A percentile compares a stretch with the other conserved stretches of the same genome.
These are phyloP conservation scores for Drosophila lacteicornis DNA, from an alignment of 1,140 invertebrate genomes.

Conservation along the genomic window DNA sequence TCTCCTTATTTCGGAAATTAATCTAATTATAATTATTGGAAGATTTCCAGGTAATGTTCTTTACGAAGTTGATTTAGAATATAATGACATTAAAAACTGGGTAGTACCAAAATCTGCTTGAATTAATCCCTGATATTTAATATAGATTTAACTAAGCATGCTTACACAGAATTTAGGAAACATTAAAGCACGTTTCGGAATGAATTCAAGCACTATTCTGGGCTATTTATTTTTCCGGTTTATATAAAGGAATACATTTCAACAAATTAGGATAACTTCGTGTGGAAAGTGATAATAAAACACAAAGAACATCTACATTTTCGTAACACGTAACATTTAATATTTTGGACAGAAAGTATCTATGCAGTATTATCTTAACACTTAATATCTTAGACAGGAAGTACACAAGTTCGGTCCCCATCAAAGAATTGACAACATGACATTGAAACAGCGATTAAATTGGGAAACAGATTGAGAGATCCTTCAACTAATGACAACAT, in stretches of 20 bases:
- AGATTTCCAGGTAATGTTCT: too few species aligned
- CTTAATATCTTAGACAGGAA: not conserved
- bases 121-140: not conserved
- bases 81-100: too few species aligned
- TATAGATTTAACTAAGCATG: not conserved
- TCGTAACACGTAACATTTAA: not conserved
- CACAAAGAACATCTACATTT: conserved; percentile 13
- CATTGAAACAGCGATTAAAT: conserved; percentile 44
- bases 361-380: not conserved
- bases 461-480: conserved; percentile 30
- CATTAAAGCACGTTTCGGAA: not conserved
- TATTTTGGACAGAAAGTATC: conserved; percentile 5
- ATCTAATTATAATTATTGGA: too few species aligned
- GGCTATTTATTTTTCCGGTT: not conserved
- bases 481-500: conserved; percentile 46
- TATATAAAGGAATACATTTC: not conserved
- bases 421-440: conserved; percentile 7
- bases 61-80: too few species aligned
- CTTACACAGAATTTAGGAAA: not conserved
- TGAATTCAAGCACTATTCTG: not conserved
- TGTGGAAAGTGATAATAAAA: not conserved
- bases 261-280: not conserved
- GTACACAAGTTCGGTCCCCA: conserved; percentile 18
- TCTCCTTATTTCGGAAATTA: not conserved
- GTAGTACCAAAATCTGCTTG: too few species aligned